Evolutionary conservation across 2,797 vertebrate species (phyloP).

Genomic region (Okamejei kenojei): DNA sequence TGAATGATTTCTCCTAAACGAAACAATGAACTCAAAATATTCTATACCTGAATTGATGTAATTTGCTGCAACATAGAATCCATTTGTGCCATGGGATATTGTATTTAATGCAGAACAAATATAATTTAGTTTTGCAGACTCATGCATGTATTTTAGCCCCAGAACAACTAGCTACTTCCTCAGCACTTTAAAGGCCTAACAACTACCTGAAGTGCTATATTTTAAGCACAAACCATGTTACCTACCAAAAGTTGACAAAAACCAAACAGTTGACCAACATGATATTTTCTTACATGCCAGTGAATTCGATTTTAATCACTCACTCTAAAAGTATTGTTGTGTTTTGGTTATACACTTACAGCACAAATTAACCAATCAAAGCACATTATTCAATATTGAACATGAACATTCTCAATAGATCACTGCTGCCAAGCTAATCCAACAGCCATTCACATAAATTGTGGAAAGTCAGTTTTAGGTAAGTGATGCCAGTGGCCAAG

Average conservation of each 20-base stretch:
- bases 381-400: background rate
- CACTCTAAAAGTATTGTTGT: background rate
- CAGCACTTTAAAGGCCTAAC: background rate
- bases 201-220: background rate
- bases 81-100: background rate
- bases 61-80: slow-evolving; percentile 13
- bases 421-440: background rate
- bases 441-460: background rate
- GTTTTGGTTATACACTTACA: background rate
- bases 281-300: background rate
- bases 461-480: background rate
- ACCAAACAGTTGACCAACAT: background rate
- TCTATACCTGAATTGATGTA: background rate
- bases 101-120: background rate
- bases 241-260: background rate
- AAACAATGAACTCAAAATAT: background rate
- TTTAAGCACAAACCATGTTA: background rate
- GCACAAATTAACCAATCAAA: background rate
- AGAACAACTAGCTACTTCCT: background rate
- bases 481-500: background rate
- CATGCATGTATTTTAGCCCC: background rate
- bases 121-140: background rate
- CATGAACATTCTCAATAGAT: background rate
- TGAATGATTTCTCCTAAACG: background rate
- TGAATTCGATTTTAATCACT: background rate